Percentiles rank a stretch among this genome's conserved stretches.
Evolutionary conservation across 2,797 vertebrate species (phyloP).

Genomic region (Anisognathus igniventris): DNA sequence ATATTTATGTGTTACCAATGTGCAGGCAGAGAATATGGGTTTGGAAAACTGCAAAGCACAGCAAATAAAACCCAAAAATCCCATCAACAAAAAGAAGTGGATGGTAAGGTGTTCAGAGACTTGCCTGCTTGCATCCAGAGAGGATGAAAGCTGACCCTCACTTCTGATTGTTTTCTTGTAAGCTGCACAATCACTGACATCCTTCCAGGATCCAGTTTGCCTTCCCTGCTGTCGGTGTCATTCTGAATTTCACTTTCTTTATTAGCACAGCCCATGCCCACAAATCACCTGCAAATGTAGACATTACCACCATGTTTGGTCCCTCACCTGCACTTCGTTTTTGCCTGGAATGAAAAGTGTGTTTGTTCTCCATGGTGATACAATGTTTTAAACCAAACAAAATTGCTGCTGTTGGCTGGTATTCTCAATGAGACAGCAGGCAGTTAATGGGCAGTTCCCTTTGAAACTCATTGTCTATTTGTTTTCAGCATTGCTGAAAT

Average conservation of each 20-base stretch:
- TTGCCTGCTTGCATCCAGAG: background rate
- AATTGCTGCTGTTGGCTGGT: background rate
- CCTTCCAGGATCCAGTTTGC: background rate
- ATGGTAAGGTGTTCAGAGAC: background rate
- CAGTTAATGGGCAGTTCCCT: background rate
- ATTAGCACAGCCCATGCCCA: background rate
- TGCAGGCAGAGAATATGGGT: background rate
- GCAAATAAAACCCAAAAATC: background rate
- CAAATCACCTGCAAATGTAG: background rate
- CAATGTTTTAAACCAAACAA: background rate
- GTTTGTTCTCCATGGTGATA: background rate
- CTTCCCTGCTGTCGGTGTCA: fast-evolving
- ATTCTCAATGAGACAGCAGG: background rate
- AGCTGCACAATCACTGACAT: background rate
- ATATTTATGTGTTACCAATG: background rate
- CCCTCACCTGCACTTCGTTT: background rate
- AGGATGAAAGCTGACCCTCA: background rate
- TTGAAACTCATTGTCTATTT: background rate
- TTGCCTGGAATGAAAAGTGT: background rate
- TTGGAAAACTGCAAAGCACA: background rate
- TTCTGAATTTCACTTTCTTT: background rate
- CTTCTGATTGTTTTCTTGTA: background rate
- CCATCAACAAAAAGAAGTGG: background rate
- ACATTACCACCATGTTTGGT: background rate
- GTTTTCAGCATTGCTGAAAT: background rate